These are phyloP conservation scores for Microctenopoma lineatum DNA, from an alignment of 2,797 vertebrate genomes.

Conservation along the genomic window DNA sequence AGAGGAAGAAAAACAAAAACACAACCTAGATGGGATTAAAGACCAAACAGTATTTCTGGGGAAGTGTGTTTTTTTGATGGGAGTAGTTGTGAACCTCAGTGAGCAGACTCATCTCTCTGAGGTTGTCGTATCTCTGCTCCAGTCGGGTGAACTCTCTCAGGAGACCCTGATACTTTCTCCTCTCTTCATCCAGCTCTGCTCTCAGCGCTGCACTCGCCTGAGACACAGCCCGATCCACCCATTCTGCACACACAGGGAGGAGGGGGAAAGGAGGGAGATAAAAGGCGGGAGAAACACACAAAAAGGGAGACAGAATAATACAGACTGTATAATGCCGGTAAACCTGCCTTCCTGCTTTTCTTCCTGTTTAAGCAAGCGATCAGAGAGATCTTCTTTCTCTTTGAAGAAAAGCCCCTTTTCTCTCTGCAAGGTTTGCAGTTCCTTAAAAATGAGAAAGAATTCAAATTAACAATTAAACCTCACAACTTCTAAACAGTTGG, in stretches of 20 bases:
- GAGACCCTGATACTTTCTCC: conserved; percentile 83
- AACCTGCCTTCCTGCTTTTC: conserved; percentile 74
- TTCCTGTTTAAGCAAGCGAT: conserved; percentile 66
- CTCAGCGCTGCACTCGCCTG: conserved; percentile 67
- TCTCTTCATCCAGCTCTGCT: conserved; percentile 84
- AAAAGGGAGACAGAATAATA: background rate
- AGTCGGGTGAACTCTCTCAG: conserved; percentile 84
- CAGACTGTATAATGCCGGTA: background rate
- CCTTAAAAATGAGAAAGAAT: conserved; percentile 60
- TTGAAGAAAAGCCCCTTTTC: conserved; percentile 64
- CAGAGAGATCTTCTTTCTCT: conserved; percentile 73
- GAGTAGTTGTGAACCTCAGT: conserved; percentile 64
- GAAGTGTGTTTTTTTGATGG: background rate
- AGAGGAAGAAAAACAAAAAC: conserved; percentile 3
- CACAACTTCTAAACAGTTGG: background rate
- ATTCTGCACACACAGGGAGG: conserved; percentile 57
- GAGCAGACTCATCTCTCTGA: conserved; percentile 83
- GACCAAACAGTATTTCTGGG: background rate
- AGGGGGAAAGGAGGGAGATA: background rate
- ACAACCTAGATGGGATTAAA: background rate
- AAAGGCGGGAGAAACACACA: background rate
- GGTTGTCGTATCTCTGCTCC: conserved; percentile 87
- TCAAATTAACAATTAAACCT: background rate
- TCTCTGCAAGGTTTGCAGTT: conserved; percentile 65
- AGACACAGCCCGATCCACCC: conserved; percentile 54